Base-by-base conservation (phyloP, 2,797 vertebrate species). In the Pseudochirops corinnae region DNA sequence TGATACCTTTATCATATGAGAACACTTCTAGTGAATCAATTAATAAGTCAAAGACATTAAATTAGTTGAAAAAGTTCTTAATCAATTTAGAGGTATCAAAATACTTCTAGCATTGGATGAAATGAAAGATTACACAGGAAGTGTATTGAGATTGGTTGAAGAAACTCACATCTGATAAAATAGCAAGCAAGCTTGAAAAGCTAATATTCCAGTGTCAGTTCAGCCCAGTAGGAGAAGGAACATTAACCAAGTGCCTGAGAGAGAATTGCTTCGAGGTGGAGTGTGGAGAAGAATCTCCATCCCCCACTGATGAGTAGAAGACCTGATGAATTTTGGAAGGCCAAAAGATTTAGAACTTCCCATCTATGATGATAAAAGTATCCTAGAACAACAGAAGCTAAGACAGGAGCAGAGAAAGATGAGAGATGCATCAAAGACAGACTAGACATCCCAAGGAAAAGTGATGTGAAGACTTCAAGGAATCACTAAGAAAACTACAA, bases 251-350 rank as follows among this genome's bases (percentile, higher is more conserved):
- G n/a, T 74, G 5, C 16, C n/a, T 39, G 67, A 74, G 18, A 18
- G 13, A 74, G n/a, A 74, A 74, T 74, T 74, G 13, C 33, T 74
- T 67, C 1, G 33, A 14, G 33, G 13, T n/a, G 29, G 16, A 28
- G 16, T 0, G 6, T n/a, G 14, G 62, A n/a, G 62, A 7, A n/a
- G 18, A 74, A 9, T 1, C 18, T 1, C 14, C 1, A 4, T n/a
- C 33, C 31, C 9, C 31, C 12, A 33, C 67, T 39, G 18, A 39
- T 33, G n/a, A 74, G 33, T 39, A 33, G 31, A 67, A 74, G 67
- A 74, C 16, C 33, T 74, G 39, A 16, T 39, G 16, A 74, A 39
- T 39, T 74, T 39, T n/a, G 33, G 29, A 39, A 74, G n/a, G 14
- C 16, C 33, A 67, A 14, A 67, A 67, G 62, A 67, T 67, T 18